phyloP scores from a whole-genome alignment of 2,888 invertebrate genomes.

The Argyra leucocephala region DNA sequence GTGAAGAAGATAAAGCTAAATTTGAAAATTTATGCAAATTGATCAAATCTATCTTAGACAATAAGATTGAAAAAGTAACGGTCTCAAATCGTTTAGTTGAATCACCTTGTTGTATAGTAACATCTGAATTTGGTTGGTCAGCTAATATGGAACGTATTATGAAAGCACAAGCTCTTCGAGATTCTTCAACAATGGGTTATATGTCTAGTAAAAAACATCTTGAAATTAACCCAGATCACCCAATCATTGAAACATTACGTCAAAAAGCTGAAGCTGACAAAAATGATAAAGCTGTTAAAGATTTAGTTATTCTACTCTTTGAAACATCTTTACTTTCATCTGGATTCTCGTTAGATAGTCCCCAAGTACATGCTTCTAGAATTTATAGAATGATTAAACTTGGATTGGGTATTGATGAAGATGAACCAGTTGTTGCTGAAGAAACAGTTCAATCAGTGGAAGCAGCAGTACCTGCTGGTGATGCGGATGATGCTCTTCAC shows the following conservation, averaged over 20 bases:
- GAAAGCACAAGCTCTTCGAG: slow-evolving; percentile 97
- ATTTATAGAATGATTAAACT: slow-evolving; percentile 99
- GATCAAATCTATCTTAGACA: slow-evolving; percentile 95
- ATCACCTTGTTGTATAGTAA: slow-evolving; percentile 98
- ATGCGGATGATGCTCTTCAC: slow-evolving; percentile 78
- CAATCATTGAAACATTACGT: slow-evolving; percentile 82
- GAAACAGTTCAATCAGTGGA: slow-evolving; percentile 50
- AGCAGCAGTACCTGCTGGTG: slow-evolving; percentile 68
- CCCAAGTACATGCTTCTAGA: slow-evolving; percentile 84
- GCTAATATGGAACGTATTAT: slow-evolving; percentile 99
- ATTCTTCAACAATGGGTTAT: slow-evolving; percentile 98
- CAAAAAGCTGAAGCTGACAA: slow-evolving; percentile 92
- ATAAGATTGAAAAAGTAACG: slow-evolving; percentile 95
- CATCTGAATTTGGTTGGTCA: slow-evolving; percentile 98
- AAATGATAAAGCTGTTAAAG: slow-evolving; percentile 97
- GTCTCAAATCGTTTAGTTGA: slow-evolving; percentile 93
- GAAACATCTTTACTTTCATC: slow-evolving; percentile 94
- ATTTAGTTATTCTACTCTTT: slow-evolving; percentile 87
- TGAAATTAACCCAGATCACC: slow-evolving; percentile 93
- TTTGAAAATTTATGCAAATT: slow-evolving; percentile 59
- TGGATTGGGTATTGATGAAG: slow-evolving; percentile 95
- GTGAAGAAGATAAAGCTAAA: slow-evolving; percentile 71
- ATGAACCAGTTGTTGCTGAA: slow-evolving; percentile 66
- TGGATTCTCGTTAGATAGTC: slow-evolving; percentile 93
- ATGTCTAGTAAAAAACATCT: slow-evolving; percentile 99